Evolutionary conservation across 2,113 vertebrate genomes (phyloP).

Genomic region (Lampris megalopsis): DNA sequence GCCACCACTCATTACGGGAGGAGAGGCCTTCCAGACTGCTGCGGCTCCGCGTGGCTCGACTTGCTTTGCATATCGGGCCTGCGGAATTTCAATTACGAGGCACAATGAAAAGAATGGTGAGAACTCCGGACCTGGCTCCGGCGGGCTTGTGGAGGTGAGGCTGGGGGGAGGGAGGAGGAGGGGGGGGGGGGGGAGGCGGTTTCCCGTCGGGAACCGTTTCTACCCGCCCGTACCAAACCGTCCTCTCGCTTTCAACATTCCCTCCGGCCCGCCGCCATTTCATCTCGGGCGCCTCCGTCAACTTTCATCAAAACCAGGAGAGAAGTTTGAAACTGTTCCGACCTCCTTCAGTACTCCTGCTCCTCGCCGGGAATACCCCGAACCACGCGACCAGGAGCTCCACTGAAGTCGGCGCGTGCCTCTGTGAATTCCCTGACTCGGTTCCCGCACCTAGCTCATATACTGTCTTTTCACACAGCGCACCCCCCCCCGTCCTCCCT

Average conservation of each 20-base stretch:
- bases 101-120: not conserved
- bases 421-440: conserved; percentile 19
- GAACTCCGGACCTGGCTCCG: conserved; percentile 3
- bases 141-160: conserved; percentile 21
- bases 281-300: not conserved
- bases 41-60: conserved; percentile 2
- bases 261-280: conserved; percentile 10
- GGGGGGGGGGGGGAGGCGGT: no score
- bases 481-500: no score
- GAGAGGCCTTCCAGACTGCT: conserved; percentile 1
- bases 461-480: not conserved
- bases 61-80: conserved; percentile 20
- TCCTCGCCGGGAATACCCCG: conserved; percentile 6
- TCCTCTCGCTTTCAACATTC: conserved; percentile 30
- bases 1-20: conserved; percentile 18
- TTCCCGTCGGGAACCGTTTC: conserved; percentile 23
- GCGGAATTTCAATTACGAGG: conserved; percentile 33
- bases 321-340: not conserved
- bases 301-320: not conserved
- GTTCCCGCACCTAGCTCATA: conserved; percentile 32
- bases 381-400: conserved; percentile 14
- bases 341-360: not conserved
- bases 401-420: conserved; percentile 9
- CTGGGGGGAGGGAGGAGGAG: not conserved
- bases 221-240: no score